A percentile compares a stretch with the other conserved stretches of the same genome.
Evolutionary conservation across 1,140 invertebrate genomes (phyloP).

Genomic region (Cardiocondyla obscurior): DNA sequence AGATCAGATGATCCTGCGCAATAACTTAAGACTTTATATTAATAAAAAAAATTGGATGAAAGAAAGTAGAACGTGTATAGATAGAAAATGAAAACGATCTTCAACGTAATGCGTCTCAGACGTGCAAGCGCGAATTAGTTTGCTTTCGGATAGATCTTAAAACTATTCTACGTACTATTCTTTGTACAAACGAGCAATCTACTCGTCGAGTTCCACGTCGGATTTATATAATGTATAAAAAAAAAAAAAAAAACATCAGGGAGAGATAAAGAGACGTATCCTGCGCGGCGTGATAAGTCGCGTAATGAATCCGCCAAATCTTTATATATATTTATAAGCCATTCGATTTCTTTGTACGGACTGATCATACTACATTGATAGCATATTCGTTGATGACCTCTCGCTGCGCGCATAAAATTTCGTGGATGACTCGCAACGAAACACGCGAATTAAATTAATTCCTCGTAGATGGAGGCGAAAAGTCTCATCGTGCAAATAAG

Average conservation of each 20-base stretch:
- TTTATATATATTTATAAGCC: constrained; percentile 17
- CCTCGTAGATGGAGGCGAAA: background rate
- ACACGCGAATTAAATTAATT: background rate
- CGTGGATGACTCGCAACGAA: background rate
- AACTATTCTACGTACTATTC: constrained; percentile 27
- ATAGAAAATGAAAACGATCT: constrained; percentile 45
- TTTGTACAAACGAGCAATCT: constrained; percentile 55
- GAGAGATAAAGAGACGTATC: background rate
- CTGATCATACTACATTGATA: background rate
- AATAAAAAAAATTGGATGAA: constrained; percentile 29
- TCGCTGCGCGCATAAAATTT: constrained; percentile 12
- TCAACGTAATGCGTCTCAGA: constrained; percentile 20
- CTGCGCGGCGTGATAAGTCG: background rate
- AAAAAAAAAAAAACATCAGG: background rate
- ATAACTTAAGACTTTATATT: constrained; percentile 33
- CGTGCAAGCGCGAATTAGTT: constrained; percentile 22
- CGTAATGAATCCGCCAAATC: constrained; percentile 26
- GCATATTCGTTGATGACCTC: background rate
- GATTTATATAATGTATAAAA: background rate
- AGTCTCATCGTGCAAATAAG: background rate
- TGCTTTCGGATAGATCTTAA: constrained; percentile 53
- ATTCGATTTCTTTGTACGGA: constrained; percentile 1
- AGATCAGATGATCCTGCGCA: background rate
- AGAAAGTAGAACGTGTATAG: constrained; percentile 19
- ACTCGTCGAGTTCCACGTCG: constrained; percentile 12